phyloP scores from a whole-genome alignment of 2,888 invertebrate species.

The Suillia variegata region DNA sequence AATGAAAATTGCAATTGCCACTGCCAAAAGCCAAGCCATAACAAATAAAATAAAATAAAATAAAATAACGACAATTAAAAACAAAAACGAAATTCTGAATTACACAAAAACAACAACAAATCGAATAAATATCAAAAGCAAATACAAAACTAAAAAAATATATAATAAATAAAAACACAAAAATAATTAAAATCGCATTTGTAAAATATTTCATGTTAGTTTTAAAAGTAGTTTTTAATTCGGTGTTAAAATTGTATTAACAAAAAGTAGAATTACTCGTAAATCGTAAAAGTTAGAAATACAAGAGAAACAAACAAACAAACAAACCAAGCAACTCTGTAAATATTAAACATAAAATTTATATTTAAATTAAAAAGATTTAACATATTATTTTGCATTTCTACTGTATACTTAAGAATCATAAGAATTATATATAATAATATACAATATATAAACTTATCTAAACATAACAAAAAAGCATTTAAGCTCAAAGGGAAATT shows the following conservation, averaged over 20 bases:
- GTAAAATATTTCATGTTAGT: conserved; percentile 50
- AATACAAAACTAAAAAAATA: conserved; percentile 6
- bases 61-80: conserved; percentile 30
- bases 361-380: conserved; percentile 15
- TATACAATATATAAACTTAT: conserved; percentile 38
- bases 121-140: conserved; percentile 17
- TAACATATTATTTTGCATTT: conserved; percentile 42
- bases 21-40: conserved; percentile 40
- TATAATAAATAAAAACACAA: conserved; percentile 23
- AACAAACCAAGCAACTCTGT: conserved; percentile 11
- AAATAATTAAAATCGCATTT: conserved; percentile 48
- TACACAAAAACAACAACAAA: conserved; percentile 25
- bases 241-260: conserved; percentile 13
- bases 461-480: conserved; percentile 22
- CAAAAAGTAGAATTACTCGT: conserved; percentile 8
- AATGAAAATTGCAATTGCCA: conserved; percentile 34
- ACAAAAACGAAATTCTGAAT: conserved; percentile 24
- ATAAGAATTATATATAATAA: conserved; percentile 26
- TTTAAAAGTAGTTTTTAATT: conserved; percentile 11
- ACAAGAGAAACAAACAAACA: conserved; percentile 20
- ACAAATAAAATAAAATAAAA: no score
- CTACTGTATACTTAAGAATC: conserved; percentile 42
- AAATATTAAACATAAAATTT: conserved; percentile 20
- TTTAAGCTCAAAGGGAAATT: conserved; percentile 28
- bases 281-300: not conserved